Evolutionary conservation across 2,888 invertebrate genomes (phyloP).

Genomic region (Osmoderma eremita): DNA sequence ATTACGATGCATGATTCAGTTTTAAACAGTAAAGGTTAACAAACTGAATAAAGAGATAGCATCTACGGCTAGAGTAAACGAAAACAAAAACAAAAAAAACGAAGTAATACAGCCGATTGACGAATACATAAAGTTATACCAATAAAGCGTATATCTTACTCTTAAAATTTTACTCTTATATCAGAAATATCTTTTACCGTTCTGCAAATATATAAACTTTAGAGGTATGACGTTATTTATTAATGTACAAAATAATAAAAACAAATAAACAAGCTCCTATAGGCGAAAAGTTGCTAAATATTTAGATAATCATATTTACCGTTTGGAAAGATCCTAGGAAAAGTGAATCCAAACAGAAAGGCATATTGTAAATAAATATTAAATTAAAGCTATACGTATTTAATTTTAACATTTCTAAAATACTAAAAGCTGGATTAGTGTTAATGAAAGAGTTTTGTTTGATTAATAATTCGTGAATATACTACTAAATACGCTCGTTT

Average conservation of each 20-base stretch:
- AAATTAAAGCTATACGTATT: constrained; percentile 31
- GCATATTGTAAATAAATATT: constrained; percentile 25
- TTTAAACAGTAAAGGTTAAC: constrained; percentile 20
- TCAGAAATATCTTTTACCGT: neutral
- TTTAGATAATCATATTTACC: constrained; percentile 28
- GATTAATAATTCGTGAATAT: constrained; percentile 34
- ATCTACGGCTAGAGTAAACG: neutral
- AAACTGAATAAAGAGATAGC: constrained; percentile 37
- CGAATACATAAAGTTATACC: constrained; percentile 20
- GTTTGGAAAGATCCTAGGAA: constrained; percentile 22
- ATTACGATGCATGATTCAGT: constrained; percentile 21
- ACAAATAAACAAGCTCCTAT: constrained; percentile 16
- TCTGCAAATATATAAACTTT: constrained; percentile 19
- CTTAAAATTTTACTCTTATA: too few species aligned
- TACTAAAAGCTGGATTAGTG: constrained; percentile 32
- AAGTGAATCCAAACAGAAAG: constrained; percentile 33
- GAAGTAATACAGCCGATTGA: too few species aligned
- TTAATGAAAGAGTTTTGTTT: constrained; percentile 1
- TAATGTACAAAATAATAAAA: constrained; percentile 12
- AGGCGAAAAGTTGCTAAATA: constrained; percentile 7
- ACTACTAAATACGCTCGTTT: constrained; percentile 36
- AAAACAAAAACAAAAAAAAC: constrained; percentile 13
- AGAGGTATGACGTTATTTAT: neutral
- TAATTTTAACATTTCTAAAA: constrained; percentile 30
- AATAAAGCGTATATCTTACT: too few species aligned